These are phyloP conservation scores for Poeciliopsis infans DNA, from an alignment of 2,797 vertebrate genomes.

Conservation along the genomic window DNA sequence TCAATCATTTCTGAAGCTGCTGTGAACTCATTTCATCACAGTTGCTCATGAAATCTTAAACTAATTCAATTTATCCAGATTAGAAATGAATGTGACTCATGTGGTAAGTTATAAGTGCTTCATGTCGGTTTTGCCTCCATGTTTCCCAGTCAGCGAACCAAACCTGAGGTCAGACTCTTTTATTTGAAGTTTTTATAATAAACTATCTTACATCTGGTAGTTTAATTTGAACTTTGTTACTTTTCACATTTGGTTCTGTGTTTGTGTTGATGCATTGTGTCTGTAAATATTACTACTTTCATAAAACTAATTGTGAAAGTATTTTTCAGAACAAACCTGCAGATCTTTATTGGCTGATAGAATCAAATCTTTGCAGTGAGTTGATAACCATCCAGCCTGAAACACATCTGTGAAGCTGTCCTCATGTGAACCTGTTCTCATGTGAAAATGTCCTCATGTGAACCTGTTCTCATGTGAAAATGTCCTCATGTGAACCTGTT, in stretches of 20 bases:
- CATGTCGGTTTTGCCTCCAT: neutral
- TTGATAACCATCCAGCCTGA: neutral
- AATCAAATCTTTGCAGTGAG: neutral
- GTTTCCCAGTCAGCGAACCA: neutral
- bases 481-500: too few species aligned
- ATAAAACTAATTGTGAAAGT: neutral
- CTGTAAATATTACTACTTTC: neutral
- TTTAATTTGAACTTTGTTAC: neutral
- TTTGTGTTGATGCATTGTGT: too few species aligned
- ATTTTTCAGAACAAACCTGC: neutral
- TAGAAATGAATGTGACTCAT: slow-evolving; percentile 19
- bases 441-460: too few species aligned
- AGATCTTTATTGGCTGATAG: neutral
- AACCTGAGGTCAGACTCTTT: neutral
- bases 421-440: too few species aligned
- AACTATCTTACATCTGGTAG: neutral
- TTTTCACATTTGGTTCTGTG: neutral
- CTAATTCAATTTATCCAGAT: slow-evolving; percentile 21
- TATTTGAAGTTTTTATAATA: neutral
- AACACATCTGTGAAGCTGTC: too few species aligned
- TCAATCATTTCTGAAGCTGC: slow-evolving; percentile 12
- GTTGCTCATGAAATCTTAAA: slow-evolving; percentile 14
- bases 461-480: too few species aligned
- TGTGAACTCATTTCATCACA: slow-evolving; percentile 15
- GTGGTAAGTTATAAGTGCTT: slow-evolving; percentile 6